These are phyloP conservation scores for Fissipunctia ypsillon DNA, from an alignment of 2,888 invertebrate genomes.

Conservation along the genomic window DNA sequence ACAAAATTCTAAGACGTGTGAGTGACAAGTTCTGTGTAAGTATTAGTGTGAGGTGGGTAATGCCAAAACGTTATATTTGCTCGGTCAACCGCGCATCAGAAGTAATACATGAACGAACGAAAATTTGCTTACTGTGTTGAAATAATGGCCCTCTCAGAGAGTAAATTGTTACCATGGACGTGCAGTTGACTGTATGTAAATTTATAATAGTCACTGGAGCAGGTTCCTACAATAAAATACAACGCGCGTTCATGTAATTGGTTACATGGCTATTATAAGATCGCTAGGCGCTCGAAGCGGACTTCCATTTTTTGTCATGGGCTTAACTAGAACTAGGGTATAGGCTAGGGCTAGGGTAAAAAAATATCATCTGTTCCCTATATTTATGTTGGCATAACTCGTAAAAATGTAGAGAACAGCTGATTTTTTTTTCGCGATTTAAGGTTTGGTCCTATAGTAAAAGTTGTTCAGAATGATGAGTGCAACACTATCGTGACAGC, in stretches of 20 bases:
- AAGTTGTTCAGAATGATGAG: too few relatives aligned
- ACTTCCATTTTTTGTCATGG: background rate
- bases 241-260: background rate
- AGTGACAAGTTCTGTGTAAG: background rate
- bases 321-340: background rate
- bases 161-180: background rate
- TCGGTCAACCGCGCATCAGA: background rate
- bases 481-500: too few relatives aligned
- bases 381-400: too few relatives aligned
- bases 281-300: too few relatives aligned
- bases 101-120: background rate
- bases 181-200: background rate
- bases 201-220: background rate
- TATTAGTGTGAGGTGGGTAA: conserved; percentile 7
- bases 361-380: too few relatives aligned
- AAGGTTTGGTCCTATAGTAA: too few relatives aligned
- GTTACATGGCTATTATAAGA: background rate
- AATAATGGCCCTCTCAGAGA: background rate
- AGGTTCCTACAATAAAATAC: background rate
- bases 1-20: background rate
- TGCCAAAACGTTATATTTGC: background rate
- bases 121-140: background rate
- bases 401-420: too few relatives aligned
- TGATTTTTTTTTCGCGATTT: too few relatives aligned
- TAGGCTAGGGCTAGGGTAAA: too few relatives aligned